A percentile compares a stretch with the other conserved stretches of the same genome.
These are phyloP conservation scores for Hypothenemus hampei DNA, from an alignment of 1,140 invertebrate species.

Conservation along the genomic window DNA sequence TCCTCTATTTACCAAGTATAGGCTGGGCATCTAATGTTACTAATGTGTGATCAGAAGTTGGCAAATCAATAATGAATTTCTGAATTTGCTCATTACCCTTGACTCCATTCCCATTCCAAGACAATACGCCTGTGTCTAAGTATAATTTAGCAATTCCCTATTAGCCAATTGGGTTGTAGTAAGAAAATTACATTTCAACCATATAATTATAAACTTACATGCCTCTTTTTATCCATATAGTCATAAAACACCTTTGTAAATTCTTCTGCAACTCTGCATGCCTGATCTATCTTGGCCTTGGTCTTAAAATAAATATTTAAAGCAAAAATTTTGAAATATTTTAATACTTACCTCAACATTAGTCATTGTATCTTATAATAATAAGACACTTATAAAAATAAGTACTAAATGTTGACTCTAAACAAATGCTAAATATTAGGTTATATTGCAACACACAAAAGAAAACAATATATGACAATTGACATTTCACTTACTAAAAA, in stretches of 20 bases:
- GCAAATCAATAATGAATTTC: conserved; percentile 71
- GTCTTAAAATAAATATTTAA: conserved; percentile 29
- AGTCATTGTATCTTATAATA: no score
- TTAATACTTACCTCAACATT: no score
- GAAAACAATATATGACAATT: no score
- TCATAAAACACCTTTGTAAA: conserved; percentile 81
- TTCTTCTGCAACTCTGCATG: conserved; percentile 70
- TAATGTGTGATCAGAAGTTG: conserved; percentile 63
- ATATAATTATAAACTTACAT: conserved; percentile 53
- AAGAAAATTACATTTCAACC: background rate
- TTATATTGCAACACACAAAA: no score
- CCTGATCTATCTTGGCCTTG: conserved; percentile 62
- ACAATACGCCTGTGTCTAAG: conserved; percentile 68
- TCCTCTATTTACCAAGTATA: conserved; percentile 54
- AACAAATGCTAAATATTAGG: no score
- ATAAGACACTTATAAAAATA: no score
- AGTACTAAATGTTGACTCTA: no score
- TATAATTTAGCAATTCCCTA: conserved; percentile 73
- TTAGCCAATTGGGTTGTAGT: conserved; percentile 23
- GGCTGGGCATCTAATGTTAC: conserved; percentile 75
- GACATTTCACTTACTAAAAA: no score
- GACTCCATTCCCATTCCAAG: conserved; percentile 82
- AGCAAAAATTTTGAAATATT: no score
- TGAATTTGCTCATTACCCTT: conserved; percentile 69
- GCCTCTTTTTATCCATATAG: conserved; percentile 71